Base-by-base conservation (phyloP, 2,888 invertebrate genomes). In the Scaptomyza reducta region DNA sequence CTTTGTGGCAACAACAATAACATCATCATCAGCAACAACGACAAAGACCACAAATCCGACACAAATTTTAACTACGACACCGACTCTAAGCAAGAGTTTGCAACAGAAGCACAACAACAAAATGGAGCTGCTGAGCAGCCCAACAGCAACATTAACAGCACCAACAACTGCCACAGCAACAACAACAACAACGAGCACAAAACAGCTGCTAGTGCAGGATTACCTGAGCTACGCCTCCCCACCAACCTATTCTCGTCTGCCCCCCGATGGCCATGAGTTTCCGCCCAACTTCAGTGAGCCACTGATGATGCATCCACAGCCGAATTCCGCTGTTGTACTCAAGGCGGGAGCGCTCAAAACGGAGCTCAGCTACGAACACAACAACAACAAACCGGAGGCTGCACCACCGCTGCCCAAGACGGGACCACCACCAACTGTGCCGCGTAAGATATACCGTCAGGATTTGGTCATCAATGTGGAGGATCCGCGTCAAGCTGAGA, bases 241-340 rank as follows among this genome's bases (percentile, higher is more conserved):
- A 47, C 91, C 91, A 54, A 91, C 92, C 53, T 92, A 91, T 74
- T 92, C 92, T 59, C 91, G 92, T 70, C 81, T 92, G 63, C 92
- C 92, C 54, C 92, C 92, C 66, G 92, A 92, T 86, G 92, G 92
- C 57, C 92, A 92, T 84, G 92, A 92, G 77, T 92, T 92, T 80
- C 92, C 92, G 14, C 92, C 91, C 50, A 92, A 92, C 66, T 92
- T 92, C 70, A 90, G 90, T 31, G 92, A 92, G 79, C 91, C 92
- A 62, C 82, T 91, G 65, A 90, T 91, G 33, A 90, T 91, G 89
- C 91, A 90, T 73, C 77, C 82, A 58, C 77, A 74, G 74, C 63
- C 77, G 60, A 71, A 77, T 59, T 58, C 64, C 59, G 70, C 74
- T 2, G 38, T 25, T 79, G 83, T 53, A 66, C 87, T 54, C 16